Percentiles rank a stretch among this genome's conserved stretches.
Evolutionary conservation across 2,113 vertebrate genomes (phyloP).

Genomic region (Tamias sibiricus): DNA sequence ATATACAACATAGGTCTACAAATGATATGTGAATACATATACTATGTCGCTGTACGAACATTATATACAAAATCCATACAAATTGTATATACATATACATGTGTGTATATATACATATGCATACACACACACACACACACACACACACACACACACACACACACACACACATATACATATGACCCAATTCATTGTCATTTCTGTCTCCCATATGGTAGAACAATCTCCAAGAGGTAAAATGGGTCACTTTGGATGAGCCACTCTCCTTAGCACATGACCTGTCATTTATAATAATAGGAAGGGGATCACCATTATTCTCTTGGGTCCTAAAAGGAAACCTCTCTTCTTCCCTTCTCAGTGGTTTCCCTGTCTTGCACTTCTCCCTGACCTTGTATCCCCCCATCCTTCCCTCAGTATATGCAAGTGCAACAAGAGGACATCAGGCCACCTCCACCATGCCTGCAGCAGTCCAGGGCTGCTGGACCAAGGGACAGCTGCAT

Average conservation of each 20-base stretch:
- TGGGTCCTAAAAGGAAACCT: background rate
- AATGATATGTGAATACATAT: background rate
- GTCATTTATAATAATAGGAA: background rate
- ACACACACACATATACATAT: background rate
- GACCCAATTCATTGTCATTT: background rate
- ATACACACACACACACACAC: too few species aligned
- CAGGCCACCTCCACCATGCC: background rate
- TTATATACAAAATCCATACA: background rate
- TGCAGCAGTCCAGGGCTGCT: background rate
- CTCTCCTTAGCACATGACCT: accelerated
- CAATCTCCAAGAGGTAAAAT: background rate
- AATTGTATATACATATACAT: too few species aligned
- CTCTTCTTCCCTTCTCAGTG: background rate
- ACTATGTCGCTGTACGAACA: background rate
- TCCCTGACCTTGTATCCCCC: background rate
- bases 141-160: too few species aligned
- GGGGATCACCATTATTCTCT: background rate
- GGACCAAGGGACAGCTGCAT: background rate
- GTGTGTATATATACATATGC: too few species aligned
- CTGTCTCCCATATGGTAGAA: background rate
- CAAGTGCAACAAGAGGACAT: background rate
- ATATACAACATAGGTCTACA: background rate
- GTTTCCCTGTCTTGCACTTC: background rate
- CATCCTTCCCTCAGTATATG: background rate
- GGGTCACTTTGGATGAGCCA: accelerated